Evolutionary conservation across 2,797 vertebrate species (phyloP).

Genomic region (Lacerta bilineata): DNA sequence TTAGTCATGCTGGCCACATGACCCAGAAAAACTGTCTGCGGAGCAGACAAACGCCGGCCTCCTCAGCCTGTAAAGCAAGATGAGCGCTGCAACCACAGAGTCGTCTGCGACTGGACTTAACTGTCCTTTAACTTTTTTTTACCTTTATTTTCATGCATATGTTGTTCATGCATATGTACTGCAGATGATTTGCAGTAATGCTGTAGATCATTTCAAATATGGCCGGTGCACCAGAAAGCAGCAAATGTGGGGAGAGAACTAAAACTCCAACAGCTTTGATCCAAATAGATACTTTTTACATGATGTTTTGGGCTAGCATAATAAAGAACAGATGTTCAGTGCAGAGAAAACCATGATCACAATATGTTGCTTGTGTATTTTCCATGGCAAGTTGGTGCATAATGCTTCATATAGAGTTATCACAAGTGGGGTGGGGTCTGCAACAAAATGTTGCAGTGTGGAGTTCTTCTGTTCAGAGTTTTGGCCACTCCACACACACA

Average conservation of each 20-base stretch:
- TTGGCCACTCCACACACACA: too few species aligned
- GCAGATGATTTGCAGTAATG: neutral
- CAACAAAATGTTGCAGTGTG: neutral
- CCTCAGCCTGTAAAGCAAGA: too few species aligned
- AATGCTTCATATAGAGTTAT: neutral
- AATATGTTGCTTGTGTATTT: neutral
- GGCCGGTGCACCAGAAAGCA: neutral
- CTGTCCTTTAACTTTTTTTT: too few species aligned
- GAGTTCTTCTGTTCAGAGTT: neutral
- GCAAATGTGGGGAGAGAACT: neutral
- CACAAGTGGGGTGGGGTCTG: neutral
- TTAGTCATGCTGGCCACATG: too few species aligned
- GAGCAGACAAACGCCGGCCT: too few species aligned
- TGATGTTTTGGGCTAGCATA: slow-evolving; percentile 50
- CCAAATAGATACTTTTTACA: slow-evolving; percentile 55
- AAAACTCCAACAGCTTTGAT: slow-evolving; percentile 57
- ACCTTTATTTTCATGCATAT: slow-evolving; percentile 25
- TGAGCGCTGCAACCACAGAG: too few species aligned
- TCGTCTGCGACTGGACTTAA: too few species aligned
- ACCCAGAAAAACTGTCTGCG: too few species aligned
- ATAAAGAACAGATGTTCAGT: slow-evolving; percentile 32
- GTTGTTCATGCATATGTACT: neutral
- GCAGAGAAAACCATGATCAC: neutral
- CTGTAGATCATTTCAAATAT: neutral
- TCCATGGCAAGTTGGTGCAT: neutral